Percentiles rank a stretch among this genome's conserved stretches.
Evolutionary conservation across 92 coral and sea anemone genomes (phyloP).

Genomic region (Parazoanthus swiftii): DNA sequence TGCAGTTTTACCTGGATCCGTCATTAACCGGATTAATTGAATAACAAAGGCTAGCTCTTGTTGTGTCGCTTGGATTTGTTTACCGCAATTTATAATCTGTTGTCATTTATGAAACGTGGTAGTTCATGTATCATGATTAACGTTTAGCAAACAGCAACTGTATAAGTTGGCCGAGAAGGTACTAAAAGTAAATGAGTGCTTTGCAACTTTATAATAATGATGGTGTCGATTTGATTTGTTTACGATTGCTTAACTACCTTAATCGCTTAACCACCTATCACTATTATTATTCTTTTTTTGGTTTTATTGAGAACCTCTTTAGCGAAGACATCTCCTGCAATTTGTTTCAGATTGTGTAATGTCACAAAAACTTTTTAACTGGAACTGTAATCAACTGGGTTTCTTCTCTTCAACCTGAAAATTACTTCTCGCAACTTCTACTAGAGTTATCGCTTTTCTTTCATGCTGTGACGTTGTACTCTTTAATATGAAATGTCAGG

Average conservation of each 20-base stretch:
- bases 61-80: not conserved
- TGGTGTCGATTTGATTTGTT: slow-evolving; percentile 18
- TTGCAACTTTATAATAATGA: slow-evolving; percentile 3
- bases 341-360: not conserved
- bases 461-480: slow-evolving; percentile 2
- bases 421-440: not conserved
- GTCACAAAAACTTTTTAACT: slow-evolving; percentile 25
- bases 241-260: slow-evolving; percentile 21
- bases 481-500: slow-evolving; percentile 8
- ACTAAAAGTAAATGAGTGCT: slow-evolving; percentile 12
- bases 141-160: not conserved
- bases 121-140: no score
- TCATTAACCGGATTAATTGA: no score
- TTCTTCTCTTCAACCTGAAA: not conserved
- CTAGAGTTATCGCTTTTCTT: no score
- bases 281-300: not conserved
- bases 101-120: not conserved
- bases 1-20: no score
- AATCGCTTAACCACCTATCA: not conserved
- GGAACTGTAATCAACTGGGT: not conserved
- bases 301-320: not conserved
- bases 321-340: slow-evolving; percentile 9
- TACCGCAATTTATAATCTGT: not conserved
- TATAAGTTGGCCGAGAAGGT: not conserved
- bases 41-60: no score